Conservation (phyloP, 2,888 invertebrate genomes). For the Campoletis raptor region DNA sequence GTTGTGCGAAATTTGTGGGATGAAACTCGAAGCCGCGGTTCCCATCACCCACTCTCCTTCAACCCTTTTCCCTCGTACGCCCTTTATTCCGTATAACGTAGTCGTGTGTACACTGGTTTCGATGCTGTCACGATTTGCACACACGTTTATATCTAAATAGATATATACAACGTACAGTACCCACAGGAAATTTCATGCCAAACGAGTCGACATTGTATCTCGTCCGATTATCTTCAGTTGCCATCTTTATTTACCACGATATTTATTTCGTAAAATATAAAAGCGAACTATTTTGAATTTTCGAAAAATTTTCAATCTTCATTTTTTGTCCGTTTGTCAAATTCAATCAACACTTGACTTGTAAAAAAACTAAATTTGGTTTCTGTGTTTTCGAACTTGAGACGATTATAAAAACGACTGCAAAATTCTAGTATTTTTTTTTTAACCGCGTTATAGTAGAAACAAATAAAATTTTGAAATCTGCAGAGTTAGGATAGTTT, state of each 20-base stretch:
- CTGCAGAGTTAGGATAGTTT: background rate
- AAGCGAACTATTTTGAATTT: background rate
- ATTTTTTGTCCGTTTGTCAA: background rate
- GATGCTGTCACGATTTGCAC: background rate
- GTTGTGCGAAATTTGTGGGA: conserved; percentile 45
- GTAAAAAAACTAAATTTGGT: background rate
- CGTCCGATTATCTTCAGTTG: background rate
- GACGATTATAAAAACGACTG: background rate
- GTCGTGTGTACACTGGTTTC: conserved; percentile 1
- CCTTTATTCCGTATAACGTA: background rate
- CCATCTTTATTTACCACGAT: background rate
- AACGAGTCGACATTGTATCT: background rate
- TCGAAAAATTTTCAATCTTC: background rate
- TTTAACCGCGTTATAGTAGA: too few species aligned
- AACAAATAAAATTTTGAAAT: background rate
- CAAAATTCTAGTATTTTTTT: background rate
- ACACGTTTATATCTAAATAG: conserved; percentile 1
- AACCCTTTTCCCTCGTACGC: conserved; percentile 15
- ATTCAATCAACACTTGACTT: too few species aligned
- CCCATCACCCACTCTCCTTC: conserved; percentile 14
- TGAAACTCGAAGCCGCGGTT: conserved; percentile 50
- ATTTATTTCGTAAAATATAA: background rate
- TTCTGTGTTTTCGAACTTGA: background rate
- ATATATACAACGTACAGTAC: background rate
- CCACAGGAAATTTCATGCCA: background rate